Evolutionary conservation across 2,113 vertebrate genomes (phyloP).

Genomic region (Dipodomys ordii): DNA sequence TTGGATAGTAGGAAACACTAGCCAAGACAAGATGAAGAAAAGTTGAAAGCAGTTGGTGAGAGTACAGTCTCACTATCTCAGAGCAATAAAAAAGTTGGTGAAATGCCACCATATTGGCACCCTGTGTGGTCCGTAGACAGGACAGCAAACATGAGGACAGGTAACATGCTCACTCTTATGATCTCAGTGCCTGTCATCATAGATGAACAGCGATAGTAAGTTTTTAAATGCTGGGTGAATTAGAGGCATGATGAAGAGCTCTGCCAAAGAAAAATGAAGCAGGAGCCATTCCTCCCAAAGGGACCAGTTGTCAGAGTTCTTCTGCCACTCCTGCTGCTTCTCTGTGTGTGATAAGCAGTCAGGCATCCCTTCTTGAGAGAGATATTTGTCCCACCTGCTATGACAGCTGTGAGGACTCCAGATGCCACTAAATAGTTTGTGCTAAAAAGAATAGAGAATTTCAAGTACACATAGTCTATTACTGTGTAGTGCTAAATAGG

Average conservation of each 20-base stretch:
- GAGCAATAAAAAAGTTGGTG: not conserved
- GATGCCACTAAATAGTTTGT: not conserved
- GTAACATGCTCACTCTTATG: not conserved
- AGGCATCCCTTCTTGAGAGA: not conserved
- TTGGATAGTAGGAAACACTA: not conserved
- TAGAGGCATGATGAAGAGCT: not conserved
- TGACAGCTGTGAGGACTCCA: not conserved
- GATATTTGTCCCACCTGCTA: not conserved
- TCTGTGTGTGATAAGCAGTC: not conserved
- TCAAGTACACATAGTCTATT: not conserved
- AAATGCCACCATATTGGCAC: not conserved
- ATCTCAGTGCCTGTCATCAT: not conserved
- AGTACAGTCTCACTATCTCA: not conserved
- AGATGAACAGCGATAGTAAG: not conserved
- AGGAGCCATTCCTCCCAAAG: not conserved
- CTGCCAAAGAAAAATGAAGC: not conserved
- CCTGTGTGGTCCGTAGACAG: rapidly evolving
- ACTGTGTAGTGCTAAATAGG: not conserved
- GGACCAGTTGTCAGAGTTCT: not conserved
- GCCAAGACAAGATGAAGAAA: not conserved
- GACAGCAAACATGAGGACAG: not conserved
- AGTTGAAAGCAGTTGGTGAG: not conserved
- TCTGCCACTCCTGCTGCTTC: not conserved
- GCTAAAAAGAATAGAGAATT: not conserved
- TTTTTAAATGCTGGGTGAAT: not conserved